Percentiles rank a stretch among this genome's conserved stretches.
Conservation (phyloP, 2,888 invertebrate species). For the Cryptophagus acutangulus region DNA sequence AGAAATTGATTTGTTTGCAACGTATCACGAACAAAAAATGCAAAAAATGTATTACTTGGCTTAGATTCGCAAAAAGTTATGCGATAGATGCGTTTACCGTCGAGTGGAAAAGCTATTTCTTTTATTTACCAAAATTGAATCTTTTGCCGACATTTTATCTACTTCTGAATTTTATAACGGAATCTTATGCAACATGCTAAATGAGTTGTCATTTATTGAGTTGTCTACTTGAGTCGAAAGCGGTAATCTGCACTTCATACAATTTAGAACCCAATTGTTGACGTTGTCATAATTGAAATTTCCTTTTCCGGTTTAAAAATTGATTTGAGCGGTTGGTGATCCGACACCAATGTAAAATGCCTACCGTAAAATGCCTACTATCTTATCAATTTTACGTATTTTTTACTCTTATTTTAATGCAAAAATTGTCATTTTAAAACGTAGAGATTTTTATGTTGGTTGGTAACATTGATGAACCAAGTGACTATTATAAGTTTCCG, state of each 20-base stretch:
- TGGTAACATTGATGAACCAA: no score
- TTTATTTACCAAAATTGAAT: slow-evolving; percentile 12
- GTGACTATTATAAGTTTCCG: no score
- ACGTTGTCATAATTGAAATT: slow-evolving; percentile 15
- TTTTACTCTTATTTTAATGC: no score
- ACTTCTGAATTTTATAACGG: slow-evolving; percentile 12
- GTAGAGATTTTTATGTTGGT: no score
- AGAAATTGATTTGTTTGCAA: no score
- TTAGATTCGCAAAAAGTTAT: no score
- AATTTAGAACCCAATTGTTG: slow-evolving; percentile 13
- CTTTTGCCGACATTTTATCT: slow-evolving; percentile 9
- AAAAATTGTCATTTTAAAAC: no score
- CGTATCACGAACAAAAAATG: no score
- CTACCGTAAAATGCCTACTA: slow-evolving; percentile 38
- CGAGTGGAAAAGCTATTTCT: no score
- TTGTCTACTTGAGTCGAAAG: slow-evolving; percentile 6
- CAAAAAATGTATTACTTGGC: no score
- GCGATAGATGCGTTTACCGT: no score
- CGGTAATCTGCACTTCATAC: no score
- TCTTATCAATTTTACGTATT: slow-evolving; percentile 36
- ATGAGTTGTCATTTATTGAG: slow-evolving; percentile 12
- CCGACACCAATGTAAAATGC: slow-evolving; percentile 27
- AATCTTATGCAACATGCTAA: slow-evolving; percentile 11
- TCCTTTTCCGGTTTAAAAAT: slow-evolving; percentile 18
- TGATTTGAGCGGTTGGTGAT: slow-evolving; percentile 19